phyloP scores from a whole-genome alignment of 2,888 invertebrate species.

The Hydrotaea diabolus region DNA sequence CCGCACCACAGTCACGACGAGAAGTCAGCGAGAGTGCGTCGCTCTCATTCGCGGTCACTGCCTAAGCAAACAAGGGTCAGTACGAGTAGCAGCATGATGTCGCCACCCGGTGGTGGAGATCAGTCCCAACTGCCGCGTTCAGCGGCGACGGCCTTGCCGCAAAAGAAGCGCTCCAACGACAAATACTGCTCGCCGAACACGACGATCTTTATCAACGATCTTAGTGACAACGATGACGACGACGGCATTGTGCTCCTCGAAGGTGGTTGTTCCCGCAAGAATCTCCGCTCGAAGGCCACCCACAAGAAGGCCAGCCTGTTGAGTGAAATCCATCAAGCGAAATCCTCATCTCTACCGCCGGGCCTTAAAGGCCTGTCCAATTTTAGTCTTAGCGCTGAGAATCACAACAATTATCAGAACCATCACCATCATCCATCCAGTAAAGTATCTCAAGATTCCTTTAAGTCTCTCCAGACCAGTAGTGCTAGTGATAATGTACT shows the following conservation, averaged over 20 bases:
- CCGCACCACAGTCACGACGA: constrained; percentile 59
- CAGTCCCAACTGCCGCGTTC: constrained; percentile 58
- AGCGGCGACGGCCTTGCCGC: constrained; percentile 35
- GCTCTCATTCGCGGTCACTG: constrained; percentile 49
- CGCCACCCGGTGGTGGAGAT: constrained; percentile 61
- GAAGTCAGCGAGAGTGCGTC: constrained; percentile 46
- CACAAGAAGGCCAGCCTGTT: constrained; percentile 35
- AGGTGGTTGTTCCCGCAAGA: constrained; percentile 49
- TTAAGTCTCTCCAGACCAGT: constrained; percentile 53
- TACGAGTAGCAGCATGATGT: constrained; percentile 53
- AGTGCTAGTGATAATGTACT: constrained; percentile 61
- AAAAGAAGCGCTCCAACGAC: constrained; percentile 53
- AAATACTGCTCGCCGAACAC: constrained; percentile 49
- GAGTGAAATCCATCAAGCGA: constrained; percentile 59
- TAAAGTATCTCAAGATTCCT: constrained; percentile 58
- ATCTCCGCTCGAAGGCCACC: constrained; percentile 8
- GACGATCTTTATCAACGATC: constrained; percentile 65
- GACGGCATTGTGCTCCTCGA: constrained; percentile 52
- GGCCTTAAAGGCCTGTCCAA: constrained; percentile 47
- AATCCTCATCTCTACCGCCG: constrained; percentile 75
- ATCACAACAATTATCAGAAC: constrained; percentile 39
- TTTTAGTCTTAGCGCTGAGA: constrained; percentile 23
- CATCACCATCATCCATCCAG: constrained; percentile 63
- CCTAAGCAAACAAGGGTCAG: constrained; percentile 40
- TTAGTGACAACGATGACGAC: constrained; percentile 66